Conservation (phyloP, 2,888 invertebrate genomes). For the Agonopterix subpropinquella region DNA sequence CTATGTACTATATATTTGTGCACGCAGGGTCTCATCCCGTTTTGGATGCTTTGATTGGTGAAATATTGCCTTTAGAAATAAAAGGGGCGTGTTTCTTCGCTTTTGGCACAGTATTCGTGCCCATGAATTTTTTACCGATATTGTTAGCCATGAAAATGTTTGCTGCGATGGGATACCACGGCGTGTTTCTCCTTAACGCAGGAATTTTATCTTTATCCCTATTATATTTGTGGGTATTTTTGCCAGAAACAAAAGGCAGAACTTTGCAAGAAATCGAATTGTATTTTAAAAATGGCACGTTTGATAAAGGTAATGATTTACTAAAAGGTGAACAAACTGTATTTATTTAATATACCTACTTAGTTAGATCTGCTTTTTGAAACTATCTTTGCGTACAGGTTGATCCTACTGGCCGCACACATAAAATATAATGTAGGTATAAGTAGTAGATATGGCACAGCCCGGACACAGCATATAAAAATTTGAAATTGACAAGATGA, state of each 20-base stretch:
- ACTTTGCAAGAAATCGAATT: conserved; percentile 30
- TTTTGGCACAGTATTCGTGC: conserved; percentile 14
- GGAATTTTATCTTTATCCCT: conserved; percentile 17
- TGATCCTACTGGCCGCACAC: too few species aligned
- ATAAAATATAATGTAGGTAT: too few species aligned
- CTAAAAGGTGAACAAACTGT: neutral
- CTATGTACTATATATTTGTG: conserved; percentile 17
- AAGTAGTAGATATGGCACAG: too few species aligned
- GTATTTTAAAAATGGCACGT: conserved; percentile 19
- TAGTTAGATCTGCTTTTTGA: too few species aligned
- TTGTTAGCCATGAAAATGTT: conserved; percentile 18
- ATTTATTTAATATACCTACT: too few species aligned
- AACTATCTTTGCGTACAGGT: too few species aligned
- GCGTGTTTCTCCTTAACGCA: conserved; percentile 23
- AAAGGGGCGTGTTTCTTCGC: conserved; percentile 17
- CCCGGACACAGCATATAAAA: too few species aligned
- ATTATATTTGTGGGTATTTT: conserved; percentile 17
- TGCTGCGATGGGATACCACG: conserved; percentile 20
- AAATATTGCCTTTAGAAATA: conserved; percentile 25
- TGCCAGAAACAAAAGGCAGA: conserved; percentile 29
- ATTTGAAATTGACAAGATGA: too few species aligned
- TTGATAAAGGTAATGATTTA: conserved; percentile 5
- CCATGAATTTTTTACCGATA: conserved; percentile 18
- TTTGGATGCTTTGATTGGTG: conserved; percentile 20
- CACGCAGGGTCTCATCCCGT: conserved; percentile 24